phyloP scores from a whole-genome alignment of 2,113 vertebrate genomes.

The Anarhynchus alexandrinus region DNA sequence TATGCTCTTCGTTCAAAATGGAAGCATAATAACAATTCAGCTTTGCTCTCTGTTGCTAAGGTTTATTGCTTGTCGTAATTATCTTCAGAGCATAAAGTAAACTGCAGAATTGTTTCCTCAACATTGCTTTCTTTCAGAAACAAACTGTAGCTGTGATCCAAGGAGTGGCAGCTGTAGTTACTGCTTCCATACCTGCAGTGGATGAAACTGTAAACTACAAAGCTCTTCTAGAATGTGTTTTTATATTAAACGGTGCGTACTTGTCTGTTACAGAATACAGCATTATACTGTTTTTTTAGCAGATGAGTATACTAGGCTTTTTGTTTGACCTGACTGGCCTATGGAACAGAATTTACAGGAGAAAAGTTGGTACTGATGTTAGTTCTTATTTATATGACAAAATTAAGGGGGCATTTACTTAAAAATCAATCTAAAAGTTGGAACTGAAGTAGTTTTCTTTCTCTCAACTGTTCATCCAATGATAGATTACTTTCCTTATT shows the following conservation, averaged over 20 bases:
- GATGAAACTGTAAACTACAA: constrained; percentile 78
- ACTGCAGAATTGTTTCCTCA: neutral
- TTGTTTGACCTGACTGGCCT: neutral
- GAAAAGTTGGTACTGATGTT: neutral
- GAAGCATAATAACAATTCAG: neutral
- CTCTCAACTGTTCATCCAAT: neutral
- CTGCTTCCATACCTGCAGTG: constrained; percentile 78
- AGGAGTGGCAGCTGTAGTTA: constrained; percentile 78
- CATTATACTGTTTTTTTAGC: neutral
- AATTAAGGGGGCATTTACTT: neutral
- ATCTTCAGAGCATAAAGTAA: neutral
- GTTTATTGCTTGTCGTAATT: neutral
- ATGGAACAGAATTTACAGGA: neutral
- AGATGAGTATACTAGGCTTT: neutral
- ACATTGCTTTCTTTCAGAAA: constrained; percentile 69
- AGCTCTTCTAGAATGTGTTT: constrained; percentile 78
- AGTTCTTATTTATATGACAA: neutral
- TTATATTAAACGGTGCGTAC: constrained; percentile 81
- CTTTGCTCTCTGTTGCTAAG: neutral
- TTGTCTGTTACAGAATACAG: neutral
- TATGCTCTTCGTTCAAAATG: neutral
- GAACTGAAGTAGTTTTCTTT: neutral
- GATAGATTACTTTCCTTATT: neutral
- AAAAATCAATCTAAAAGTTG: neutral
- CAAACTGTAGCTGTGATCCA: constrained; percentile 77